Evolutionary conservation across 2,888 invertebrate genomes (phyloP).

Genomic region (Chrysolina haemoptera): DNA sequence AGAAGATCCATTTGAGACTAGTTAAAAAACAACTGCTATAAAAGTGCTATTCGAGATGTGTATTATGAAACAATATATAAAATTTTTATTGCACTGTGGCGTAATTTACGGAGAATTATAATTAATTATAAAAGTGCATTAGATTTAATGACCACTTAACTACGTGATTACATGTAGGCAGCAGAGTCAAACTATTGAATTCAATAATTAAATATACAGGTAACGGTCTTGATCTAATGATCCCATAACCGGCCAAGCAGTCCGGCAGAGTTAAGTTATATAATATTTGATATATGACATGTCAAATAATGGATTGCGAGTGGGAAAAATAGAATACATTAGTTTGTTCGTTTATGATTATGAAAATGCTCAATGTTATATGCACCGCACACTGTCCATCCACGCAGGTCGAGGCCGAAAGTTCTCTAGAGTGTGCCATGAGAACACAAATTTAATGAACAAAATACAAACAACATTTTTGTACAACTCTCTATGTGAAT

Average conservation of each 20-base stretch:
- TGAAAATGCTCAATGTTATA: too few species aligned
- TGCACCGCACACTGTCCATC: too few species aligned
- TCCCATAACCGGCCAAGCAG: not conserved
- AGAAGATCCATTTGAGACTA: not conserved
- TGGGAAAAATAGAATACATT: not conserved
- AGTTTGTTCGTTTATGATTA: too few species aligned
- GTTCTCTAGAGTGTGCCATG: too few species aligned
- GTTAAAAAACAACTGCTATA: conserved; percentile 1
- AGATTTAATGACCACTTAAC: conserved; percentile 8
- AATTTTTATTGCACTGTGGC: conserved; percentile 13
- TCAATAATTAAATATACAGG: conserved; percentile 5
- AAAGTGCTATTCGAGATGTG: not conserved
- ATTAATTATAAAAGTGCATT: conserved; percentile 20
- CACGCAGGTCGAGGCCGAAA: too few species aligned
- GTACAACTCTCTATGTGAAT: too few species aligned
- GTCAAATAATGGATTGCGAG: not conserved
- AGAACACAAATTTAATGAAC: too few species aligned
- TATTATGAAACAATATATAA: conserved; percentile 10
- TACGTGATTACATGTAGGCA: conserved; percentile 19
- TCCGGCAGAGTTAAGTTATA: not conserved
- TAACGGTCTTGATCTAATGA: conserved; percentile 1
- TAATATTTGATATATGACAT: not conserved
- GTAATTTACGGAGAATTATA: conserved; percentile 17
- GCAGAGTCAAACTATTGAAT: conserved; percentile 10
- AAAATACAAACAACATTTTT: too few species aligned